Percentiles rank a stretch among this genome's conserved stretches.
Conservation (phyloP, 2,888 invertebrate genomes). For the Pollenia labialis region DNA sequence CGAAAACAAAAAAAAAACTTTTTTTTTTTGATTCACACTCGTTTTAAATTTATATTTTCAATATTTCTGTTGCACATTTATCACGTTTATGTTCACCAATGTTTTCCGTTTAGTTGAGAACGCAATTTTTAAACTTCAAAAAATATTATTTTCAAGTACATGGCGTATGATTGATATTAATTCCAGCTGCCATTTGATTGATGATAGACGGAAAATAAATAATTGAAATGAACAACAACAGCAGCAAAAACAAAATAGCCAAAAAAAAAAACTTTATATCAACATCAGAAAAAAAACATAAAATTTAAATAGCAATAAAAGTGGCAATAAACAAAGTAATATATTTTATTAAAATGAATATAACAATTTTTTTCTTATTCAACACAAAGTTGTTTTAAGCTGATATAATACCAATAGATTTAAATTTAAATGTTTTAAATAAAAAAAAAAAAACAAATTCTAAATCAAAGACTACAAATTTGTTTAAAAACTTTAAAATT, state of each 20-base stretch:
- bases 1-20: background rate
- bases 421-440: too few relatives aligned
- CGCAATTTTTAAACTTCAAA: constrained; percentile 7
- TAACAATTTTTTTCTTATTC: too few relatives aligned
- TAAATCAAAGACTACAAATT: too few relatives aligned
- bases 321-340: constrained; percentile 28
- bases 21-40: background rate
- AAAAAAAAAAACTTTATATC: background rate
- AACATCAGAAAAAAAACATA: constrained; percentile 16
- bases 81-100: constrained; percentile 17
- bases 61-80: constrained; percentile 29
- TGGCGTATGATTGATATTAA: constrained; percentile 63
- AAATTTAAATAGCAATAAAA: constrained; percentile 33
- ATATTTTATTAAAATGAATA: background rate
- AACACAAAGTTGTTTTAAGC: too few relatives aligned
- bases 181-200: constrained; percentile 64
- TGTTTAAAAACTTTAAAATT: too few relatives aligned
- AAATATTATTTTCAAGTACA: constrained; percentile 30
- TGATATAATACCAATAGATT: too few relatives aligned
- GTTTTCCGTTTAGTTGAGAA: background rate
- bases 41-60: constrained; percentile 7
- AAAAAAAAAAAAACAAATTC: too few relatives aligned
- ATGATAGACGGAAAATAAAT: constrained; percentile 54
- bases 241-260: background rate
- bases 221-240: constrained; percentile 28